A percentile compares a stretch with the other conserved stretches of the same genome.
phyloP scores from a whole-genome alignment of 2,888 invertebrate species.

The Pomacea canaliculata region DNA sequence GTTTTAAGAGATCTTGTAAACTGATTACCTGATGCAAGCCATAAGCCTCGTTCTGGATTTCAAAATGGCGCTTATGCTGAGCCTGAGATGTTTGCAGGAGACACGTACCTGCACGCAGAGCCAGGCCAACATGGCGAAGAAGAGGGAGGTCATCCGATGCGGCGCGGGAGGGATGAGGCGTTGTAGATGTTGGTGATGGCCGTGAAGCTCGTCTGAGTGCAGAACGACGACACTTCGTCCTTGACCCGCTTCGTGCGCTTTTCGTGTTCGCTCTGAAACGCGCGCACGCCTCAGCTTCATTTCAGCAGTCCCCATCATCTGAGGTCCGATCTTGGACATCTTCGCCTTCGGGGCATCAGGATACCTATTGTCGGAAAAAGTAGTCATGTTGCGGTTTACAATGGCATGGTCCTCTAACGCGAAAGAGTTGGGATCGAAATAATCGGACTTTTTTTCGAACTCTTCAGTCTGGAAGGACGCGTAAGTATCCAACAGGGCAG shows the following conservation, averaged over 20 bases:
- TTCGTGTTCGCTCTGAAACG: not conserved
- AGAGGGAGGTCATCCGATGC: constrained; percentile 45
- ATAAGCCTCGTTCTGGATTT: too few relatives aligned
- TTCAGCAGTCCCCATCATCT: not conserved
- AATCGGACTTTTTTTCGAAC: too few relatives aligned
- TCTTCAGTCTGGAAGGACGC: too few relatives aligned
- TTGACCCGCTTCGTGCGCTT: constrained; percentile 11
- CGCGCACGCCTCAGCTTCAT: not conserved
- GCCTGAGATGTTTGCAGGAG: too few relatives aligned
- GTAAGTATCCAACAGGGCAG: too few relatives aligned
- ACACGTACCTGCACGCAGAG: constrained; percentile 38
- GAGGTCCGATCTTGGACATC: not conserved
- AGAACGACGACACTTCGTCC: constrained; percentile 42
- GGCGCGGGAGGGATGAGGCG: constrained; percentile 42
- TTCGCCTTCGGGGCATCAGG: not conserved
- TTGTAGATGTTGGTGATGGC: constrained; percentile 54
- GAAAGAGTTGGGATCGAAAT: too few relatives aligned
- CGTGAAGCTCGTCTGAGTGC: constrained; percentile 56
- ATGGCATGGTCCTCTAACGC: too few relatives aligned
- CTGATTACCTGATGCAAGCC: too few relatives aligned
- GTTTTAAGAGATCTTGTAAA: too few relatives aligned
- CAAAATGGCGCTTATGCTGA: too few relatives aligned
- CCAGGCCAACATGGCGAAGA: constrained; percentile 47
- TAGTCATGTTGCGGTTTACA: too few relatives aligned
- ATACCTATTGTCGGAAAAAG: too few relatives aligned